Evolutionary conservation across 53 echinoderm and acorn worm genomes (phyloP).

Genomic region (Pentamera pediparva): DNA sequence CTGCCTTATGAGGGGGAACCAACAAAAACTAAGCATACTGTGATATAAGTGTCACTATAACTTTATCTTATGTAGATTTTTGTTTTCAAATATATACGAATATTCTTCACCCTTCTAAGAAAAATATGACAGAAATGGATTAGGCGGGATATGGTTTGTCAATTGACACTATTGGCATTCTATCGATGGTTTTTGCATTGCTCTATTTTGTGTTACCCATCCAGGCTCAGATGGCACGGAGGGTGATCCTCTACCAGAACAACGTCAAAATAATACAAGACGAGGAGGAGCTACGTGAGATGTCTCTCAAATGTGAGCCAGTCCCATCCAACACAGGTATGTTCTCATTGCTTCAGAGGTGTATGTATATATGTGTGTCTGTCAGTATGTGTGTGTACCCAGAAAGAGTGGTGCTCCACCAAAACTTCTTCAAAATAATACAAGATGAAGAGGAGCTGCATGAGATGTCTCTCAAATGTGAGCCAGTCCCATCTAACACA

Average conservation of each 20-base stretch:
- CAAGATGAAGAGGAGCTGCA: constrained; percentile 80
- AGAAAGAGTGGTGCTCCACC: no score
- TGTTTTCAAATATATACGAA: neutral
- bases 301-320: constrained; percentile 89
- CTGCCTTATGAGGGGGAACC: no score
- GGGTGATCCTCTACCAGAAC: constrained; percentile 75
- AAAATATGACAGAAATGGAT: neutral
- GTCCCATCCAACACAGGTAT: constrained; percentile 74
- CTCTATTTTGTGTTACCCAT: neutral
- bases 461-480: constrained; percentile 83
- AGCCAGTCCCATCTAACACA: constrained; percentile 70
- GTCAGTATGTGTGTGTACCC: no score
- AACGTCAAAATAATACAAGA: constrained; percentile 59
- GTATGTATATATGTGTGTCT: no score
- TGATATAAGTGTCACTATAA: no score
- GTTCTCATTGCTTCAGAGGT: neutral
- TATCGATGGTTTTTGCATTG: neutral
- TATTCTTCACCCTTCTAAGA: neutral
- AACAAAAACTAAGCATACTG: no score
- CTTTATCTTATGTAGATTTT: no score
- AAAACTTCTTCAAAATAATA: constrained; percentile 51
- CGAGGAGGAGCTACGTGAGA: constrained; percentile 74
- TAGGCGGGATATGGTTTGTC: neutral
- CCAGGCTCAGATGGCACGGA: constrained; percentile 86
- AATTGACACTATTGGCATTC: neutral